A percentile compares a stretch with the other conserved stretches of the same genome.
Conservation (phyloP, 2,797 vertebrate genomes). For the Ammospiza maritima region DNA sequence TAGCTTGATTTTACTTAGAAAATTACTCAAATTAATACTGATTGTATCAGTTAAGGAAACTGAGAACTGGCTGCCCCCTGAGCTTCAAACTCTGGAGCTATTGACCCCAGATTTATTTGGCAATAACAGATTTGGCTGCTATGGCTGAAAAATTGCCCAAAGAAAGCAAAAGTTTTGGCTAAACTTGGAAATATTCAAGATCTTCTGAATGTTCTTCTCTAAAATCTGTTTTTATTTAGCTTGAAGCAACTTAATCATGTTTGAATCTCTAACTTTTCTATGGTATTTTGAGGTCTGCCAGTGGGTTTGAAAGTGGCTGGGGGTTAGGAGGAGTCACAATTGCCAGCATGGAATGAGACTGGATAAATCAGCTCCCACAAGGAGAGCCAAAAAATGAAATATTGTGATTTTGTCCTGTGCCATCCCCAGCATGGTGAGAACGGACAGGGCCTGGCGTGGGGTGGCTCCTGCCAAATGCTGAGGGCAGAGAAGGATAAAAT, state of each 20-base stretch:
- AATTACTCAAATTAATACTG: background rate
- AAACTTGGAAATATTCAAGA: background rate
- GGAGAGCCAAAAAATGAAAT: background rate
- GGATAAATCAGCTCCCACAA: background rate
- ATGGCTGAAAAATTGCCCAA: background rate
- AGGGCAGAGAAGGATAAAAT: background rate
- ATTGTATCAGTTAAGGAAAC: background rate
- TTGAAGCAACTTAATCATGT: background rate
- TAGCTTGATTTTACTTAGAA: background rate
- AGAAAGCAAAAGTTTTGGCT: background rate
- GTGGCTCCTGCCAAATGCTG: background rate
- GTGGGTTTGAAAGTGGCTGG: background rate
- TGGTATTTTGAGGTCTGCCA: background rate
- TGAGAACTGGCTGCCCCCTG: background rate
- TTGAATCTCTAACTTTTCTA: background rate
- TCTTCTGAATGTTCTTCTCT: background rate
- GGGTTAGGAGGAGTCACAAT: background rate
- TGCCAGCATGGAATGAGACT: background rate
- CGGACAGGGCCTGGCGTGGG: rapidly evolving
- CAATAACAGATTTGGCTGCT: background rate
- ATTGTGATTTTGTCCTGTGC: background rate
- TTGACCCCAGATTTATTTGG: background rate
- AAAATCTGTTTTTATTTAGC: background rate
- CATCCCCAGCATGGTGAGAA: background rate
- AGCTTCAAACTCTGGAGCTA: background rate